Conservation (phyloP, 2,888 invertebrate genomes). For the Ophioninae sp. region DNA sequence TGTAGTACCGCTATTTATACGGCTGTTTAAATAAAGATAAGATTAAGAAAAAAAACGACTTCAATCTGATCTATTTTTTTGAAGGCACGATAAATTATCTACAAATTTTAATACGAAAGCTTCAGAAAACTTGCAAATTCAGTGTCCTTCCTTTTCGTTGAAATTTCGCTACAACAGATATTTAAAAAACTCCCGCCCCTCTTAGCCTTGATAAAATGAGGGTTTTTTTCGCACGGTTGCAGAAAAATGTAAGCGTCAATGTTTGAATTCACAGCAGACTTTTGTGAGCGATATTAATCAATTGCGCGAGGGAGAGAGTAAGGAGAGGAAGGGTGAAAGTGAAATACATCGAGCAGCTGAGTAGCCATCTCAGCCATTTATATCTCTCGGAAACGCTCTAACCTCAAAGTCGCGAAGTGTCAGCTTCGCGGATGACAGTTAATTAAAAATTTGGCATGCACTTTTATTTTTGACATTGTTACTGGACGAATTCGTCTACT, state of each 20-base stretch:
- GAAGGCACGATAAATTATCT: too few relatives aligned
- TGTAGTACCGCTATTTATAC: not conserved
- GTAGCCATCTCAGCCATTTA: slow-evolving; percentile 2
- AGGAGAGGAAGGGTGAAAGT: not conserved
- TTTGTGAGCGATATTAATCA: not conserved
- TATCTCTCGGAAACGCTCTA: slow-evolving; percentile 22
- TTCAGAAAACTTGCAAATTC: too few relatives aligned
- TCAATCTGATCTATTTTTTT: not conserved
- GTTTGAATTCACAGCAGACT: too few relatives aligned
- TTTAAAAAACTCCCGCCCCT: too few relatives aligned
- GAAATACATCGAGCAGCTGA: not conserved
- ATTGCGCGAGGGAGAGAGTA: not conserved
- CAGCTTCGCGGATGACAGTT: slow-evolving; percentile 48
- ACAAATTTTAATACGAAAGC: too few relatives aligned
- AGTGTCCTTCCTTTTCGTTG: too few relatives aligned
- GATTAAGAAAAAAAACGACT: not conserved
- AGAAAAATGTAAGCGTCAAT: too few relatives aligned
- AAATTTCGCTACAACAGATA: too few relatives aligned
- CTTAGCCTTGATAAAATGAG: too few relatives aligned
- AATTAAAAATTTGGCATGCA: slow-evolving; percentile 9
- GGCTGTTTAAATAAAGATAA: not conserved
- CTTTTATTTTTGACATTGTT: slow-evolving; percentile 22
- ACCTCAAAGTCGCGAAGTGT: slow-evolving; percentile 54
- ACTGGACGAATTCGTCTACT: not conserved
- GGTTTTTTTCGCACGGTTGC: too few relatives aligned